Evolutionary conservation across 2,113 vertebrate genomes (phyloP), one percentile per base, ranked within the genome.

Genomic region (Lepus europaeus): DNA sequence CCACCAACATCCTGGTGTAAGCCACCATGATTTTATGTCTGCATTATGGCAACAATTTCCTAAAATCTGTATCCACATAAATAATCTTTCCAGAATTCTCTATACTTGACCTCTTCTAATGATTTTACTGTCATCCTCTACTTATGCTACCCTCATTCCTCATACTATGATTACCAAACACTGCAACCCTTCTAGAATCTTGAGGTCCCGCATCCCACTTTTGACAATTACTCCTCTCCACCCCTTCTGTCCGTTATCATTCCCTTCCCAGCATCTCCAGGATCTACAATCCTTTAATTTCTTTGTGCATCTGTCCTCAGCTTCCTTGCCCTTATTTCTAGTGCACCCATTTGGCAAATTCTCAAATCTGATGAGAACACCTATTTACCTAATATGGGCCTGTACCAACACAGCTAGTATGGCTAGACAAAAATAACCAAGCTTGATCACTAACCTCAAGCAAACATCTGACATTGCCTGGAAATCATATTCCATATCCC

Each of bases 361-460:
- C 69, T 45, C 85, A 96, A 83, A 66, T 68, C 25, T 77, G 39
- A 93, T 77, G 20, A 72, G 33, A 68, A 61, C n/a, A 69, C 69
- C 11, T 72, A 25, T 61, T 36, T 19, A 69, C 25, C 77, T 73
- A 70, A 49, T 36, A 51, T 70, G 51, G 66, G 53, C 33, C 81
- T 83, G 29, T 2, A 13, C 6, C 66, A 45, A 81, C 22, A 49
- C 10, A 72, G 76, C 3, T 72, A 59, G 29, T 16, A 12, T 9
- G 33, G 19, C 22, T 90, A 68, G 70, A 89, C 70, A 69, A 81
- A 82, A 94, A 79, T 19, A 59, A 51, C 13, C 23, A 91, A 72
- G 36, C 23, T 5, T 19, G 66, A 79, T 33, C 39, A 29, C 3
- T 23, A 92, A 70, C 39, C 53, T 61, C 10, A 39, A 89, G 25